Evolutionary conservation across 2,888 invertebrate species (phyloP), one percentile per base, ranked within the genome.

Genomic region (Steinernema hermaphroditum): DNA sequence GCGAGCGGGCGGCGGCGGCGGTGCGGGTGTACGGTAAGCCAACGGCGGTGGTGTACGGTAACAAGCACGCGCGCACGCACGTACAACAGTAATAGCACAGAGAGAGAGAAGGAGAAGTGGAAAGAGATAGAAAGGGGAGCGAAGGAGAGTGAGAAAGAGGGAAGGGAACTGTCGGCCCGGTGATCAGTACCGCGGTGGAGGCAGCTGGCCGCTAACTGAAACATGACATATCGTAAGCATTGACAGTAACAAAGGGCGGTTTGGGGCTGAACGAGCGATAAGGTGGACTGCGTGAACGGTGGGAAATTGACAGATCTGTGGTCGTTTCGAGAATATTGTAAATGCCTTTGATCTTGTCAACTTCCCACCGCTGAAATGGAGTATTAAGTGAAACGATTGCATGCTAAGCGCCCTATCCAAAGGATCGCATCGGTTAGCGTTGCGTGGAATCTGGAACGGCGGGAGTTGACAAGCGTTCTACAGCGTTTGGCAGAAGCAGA

Each of bases 171-270:
- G 37, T 37, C 37, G 37, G 78, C 80, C 46, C 46, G 46, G 16
- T 9, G 46, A 16, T 46, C 46, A 46, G 46, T 46, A 46, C 46
- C 46, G 46, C 19, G 46, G 82, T 74, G 82, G 82, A 73, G 82
- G 82, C 76, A 83, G 74, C 74, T 82, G 82, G 54, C 82, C 81
- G 76, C 77, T 82, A 79, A 82, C 82, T 82, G 78, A 77, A 80
- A 81, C 72, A 71, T 72, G 57, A 75, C 74, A 76, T 57, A 72
- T 75, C 72, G 75, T 71, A 46, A 68, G 72, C 75, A 74, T 71
- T 43, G 50, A 44, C 41, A 69, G 49, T 32, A 68, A 70, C 46
- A 46, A 46, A 46, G 46, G 46, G 46, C 46, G 46, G 19, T 6
- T 46, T 16, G 46, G 46, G 19, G 46, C 9, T n/a, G 46, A n/a